These are phyloP conservation scores for Brachionus paranguensis DNA, from an alignment of 1,140 invertebrate genomes.

Conservation along the genomic window DNA sequence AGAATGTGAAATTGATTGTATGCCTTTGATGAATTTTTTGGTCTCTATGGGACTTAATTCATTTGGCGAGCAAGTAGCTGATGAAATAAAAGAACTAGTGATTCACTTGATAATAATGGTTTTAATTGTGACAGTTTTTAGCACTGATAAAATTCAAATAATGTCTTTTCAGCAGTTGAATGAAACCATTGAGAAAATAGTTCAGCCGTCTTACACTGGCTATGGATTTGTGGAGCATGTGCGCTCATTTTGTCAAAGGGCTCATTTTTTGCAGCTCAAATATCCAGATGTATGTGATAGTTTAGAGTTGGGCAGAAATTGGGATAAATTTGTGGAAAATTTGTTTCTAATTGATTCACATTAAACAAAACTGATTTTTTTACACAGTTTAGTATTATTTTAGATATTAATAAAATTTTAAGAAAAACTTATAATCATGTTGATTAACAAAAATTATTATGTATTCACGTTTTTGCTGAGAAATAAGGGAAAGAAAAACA, in stretches of 20 bases:
- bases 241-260: neutral
- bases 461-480: too few species aligned
- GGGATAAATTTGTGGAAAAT: neutral
- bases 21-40: neutral
- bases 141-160: neutral
- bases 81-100: neutral
- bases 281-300: neutral
- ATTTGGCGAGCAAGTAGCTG: neutral
- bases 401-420: too few species aligned
- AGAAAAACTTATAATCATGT: too few species aligned
- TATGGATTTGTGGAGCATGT: neutral
- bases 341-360: too few species aligned
- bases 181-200: neutral
- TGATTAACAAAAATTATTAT: too few species aligned
- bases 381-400: too few species aligned
- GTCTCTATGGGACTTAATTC: neutral
- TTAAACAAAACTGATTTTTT: too few species aligned
- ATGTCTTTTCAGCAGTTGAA: neutral
- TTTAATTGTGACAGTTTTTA: neutral
- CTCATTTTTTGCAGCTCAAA: neutral
- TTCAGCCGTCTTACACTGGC: neutral
- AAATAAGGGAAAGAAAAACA: too few species aligned
- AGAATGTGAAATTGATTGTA: neutral
- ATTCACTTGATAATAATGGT: neutral
- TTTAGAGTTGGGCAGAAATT: neutral